These are phyloP conservation scores for Characodon lateralis DNA, from an alignment of 2,797 vertebrate species.

Conservation along the genomic window DNA sequence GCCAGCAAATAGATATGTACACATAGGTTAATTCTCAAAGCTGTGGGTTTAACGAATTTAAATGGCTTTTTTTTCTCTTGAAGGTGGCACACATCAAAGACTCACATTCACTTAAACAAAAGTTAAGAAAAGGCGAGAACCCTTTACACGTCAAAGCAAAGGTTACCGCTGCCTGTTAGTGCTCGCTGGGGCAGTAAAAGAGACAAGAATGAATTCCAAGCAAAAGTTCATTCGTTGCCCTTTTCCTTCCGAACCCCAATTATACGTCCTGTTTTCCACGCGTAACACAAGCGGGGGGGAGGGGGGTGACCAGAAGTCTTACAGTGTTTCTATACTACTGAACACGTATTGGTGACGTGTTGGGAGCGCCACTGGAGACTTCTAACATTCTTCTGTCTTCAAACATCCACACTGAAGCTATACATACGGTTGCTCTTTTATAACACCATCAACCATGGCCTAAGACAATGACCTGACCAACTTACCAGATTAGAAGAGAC, in stretches of 20 bases:
- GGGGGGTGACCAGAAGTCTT: slow-evolving; percentile 64
- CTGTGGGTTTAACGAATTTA: slow-evolving; percentile 86
- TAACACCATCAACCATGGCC: slow-evolving; percentile 75
- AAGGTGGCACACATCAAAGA: slow-evolving; percentile 83
- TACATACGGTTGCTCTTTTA: slow-evolving; percentile 79
- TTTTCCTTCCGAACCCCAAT: slow-evolving; percentile 58
- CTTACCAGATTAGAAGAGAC: slow-evolving; percentile 74
- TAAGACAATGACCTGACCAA: slow-evolving; percentile 79
- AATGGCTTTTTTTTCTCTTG: slow-evolving; percentile 84
- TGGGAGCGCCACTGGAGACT: slow-evolving; percentile 75
- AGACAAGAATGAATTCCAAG: slow-evolving; percentile 71
- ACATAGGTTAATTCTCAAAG: slow-evolving; percentile 86
- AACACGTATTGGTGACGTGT: slow-evolving; percentile 33
- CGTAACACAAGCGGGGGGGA: slow-evolving; percentile 62
- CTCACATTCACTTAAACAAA: slow-evolving; percentile 81
- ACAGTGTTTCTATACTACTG: slow-evolving; percentile 80
- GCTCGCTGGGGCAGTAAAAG: slow-evolving; percentile 77
- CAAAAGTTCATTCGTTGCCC: slow-evolving; percentile 65
- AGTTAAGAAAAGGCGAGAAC: slow-evolving; percentile 77
- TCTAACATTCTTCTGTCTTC: slow-evolving; percentile 86
- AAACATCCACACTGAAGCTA: slow-evolving; percentile 81
- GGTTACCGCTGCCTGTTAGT: slow-evolving; percentile 82
- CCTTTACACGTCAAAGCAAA: slow-evolving; percentile 78
- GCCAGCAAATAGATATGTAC: slow-evolving; percentile 88
- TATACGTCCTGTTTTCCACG: slow-evolving; percentile 52